phyloP scores from a whole-genome alignment of 2,797 vertebrate genomes.

The Ataeniobius toweri region DNA sequence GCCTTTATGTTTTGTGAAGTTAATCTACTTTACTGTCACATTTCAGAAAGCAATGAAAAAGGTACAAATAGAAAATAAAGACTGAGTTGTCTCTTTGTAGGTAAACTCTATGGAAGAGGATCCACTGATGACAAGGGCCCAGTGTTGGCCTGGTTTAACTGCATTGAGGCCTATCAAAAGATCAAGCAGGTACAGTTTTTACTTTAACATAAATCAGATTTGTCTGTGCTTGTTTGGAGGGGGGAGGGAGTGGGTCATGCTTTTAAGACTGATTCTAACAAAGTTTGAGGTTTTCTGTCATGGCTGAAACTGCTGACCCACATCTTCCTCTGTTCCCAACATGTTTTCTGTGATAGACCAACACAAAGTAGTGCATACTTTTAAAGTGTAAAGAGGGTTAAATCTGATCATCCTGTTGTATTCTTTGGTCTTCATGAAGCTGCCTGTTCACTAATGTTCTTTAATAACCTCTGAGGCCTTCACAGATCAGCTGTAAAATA shows the following conservation, averaged over 20 bases:
- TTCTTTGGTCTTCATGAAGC: background rate
- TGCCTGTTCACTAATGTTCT: background rate
- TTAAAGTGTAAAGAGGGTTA: background rate
- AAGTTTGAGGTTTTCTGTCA: background rate
- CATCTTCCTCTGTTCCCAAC: background rate
- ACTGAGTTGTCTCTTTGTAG: conserved; percentile 64
- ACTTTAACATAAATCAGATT: background rate
- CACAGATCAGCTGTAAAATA: too few relatives aligned
- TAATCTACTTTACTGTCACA: background rate
- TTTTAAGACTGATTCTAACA: background rate
- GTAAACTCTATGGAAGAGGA: conserved; percentile 93
- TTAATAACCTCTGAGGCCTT: too few relatives aligned
- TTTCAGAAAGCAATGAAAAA: background rate
- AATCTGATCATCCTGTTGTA: background rate
- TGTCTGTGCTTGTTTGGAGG: background rate
- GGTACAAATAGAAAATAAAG: background rate
- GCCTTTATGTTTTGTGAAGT: background rate
- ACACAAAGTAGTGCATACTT: background rate
- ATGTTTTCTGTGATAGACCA: background rate
- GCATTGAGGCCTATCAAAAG: conserved; percentile 93
- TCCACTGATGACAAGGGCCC: conserved; percentile 98
- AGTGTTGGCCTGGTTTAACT: conserved; percentile 94
- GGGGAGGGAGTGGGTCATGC: too few relatives aligned
- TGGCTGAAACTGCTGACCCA: background rate
- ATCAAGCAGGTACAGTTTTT: conserved; percentile 83